These are phyloP conservation scores for Lepidocyrtinus sp. DNA, from an alignment of 2,888 invertebrate species.

Conservation along the genomic window DNA sequence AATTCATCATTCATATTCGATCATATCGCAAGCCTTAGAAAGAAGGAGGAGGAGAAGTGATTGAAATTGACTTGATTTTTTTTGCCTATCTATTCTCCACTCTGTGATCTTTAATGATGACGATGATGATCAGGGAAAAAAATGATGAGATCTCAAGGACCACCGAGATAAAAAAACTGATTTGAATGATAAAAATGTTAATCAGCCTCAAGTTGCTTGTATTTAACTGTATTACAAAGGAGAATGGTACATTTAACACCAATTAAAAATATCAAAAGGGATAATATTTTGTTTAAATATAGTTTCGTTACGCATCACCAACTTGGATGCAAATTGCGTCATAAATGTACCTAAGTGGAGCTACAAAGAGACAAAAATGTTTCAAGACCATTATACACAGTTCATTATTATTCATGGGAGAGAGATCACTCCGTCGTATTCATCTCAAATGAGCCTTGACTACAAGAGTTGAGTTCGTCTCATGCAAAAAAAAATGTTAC, in stretches of 20 bases:
- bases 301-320: not conserved
- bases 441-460: not conserved
- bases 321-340: too few relatives aligned
- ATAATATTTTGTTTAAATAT: not conserved
- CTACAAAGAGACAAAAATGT: not conserved
- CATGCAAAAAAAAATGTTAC: not conserved
- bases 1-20: conserved; percentile 12
- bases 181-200: not conserved
- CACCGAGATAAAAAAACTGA: conserved; percentile 27
- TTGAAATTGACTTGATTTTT: conserved; percentile 50
- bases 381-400: not conserved
- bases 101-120: conserved; percentile 20
- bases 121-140: conserved; percentile 20
- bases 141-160: conserved; percentile 53
- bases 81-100: too few relatives aligned
- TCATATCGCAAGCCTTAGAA: conserved; percentile 12
- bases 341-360: too few relatives aligned
- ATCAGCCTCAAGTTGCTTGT: not conserved
- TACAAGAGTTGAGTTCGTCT: not conserved
- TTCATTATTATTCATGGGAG: not conserved
- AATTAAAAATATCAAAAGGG: not conserved
- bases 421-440: not conserved
- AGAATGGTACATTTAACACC: not conserved
- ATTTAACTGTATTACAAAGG: too few relatives aligned
- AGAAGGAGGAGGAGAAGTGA: conserved; percentile 18